phyloP scores from a whole-genome alignment of 2,888 invertebrate genomes.

The Coenonympha glycerion region DNA sequence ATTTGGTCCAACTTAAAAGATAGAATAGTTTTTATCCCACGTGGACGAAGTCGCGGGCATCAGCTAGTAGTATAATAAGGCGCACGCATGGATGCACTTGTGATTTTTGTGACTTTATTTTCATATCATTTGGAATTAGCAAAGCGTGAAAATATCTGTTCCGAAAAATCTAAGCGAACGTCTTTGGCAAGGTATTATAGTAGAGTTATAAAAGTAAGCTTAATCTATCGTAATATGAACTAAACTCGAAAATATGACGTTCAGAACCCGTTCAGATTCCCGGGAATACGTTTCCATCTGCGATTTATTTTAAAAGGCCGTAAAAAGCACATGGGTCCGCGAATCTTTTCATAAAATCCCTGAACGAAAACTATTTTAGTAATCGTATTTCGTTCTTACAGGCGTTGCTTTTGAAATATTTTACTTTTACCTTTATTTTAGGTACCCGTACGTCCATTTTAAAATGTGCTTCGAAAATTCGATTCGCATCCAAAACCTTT shows the following conservation, averaged over 20 bases:
- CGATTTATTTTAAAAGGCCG: constrained; percentile 6
- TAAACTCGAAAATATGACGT: background rate
- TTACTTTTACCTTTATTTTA: constrained; percentile 2
- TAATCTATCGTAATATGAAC: background rate
- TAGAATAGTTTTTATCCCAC: no score
- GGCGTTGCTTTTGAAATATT: background rate
- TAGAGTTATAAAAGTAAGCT: no score
- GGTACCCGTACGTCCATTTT: background rate
- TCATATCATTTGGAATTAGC: no score
- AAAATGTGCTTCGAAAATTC: background rate
- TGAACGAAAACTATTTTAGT: constrained; percentile 6
- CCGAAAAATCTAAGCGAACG: no score
- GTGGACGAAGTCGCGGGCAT: no score
- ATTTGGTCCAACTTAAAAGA: no score
- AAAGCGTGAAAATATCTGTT: no score
- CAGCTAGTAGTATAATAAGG: no score
- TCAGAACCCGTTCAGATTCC: background rate
- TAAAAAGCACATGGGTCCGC: constrained; percentile 6
- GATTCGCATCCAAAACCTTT: background rate
- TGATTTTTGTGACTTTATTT: no score
- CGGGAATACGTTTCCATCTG: constrained; percentile 5
- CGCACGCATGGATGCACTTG: no score
- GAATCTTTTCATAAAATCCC: constrained; percentile 4
- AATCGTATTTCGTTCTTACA: constrained; percentile 2
- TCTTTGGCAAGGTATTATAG: no score